These are phyloP conservation scores for Caranx ignobilis DNA, from an alignment of 2,113 vertebrate genomes.

Conservation along the genomic window DNA sequence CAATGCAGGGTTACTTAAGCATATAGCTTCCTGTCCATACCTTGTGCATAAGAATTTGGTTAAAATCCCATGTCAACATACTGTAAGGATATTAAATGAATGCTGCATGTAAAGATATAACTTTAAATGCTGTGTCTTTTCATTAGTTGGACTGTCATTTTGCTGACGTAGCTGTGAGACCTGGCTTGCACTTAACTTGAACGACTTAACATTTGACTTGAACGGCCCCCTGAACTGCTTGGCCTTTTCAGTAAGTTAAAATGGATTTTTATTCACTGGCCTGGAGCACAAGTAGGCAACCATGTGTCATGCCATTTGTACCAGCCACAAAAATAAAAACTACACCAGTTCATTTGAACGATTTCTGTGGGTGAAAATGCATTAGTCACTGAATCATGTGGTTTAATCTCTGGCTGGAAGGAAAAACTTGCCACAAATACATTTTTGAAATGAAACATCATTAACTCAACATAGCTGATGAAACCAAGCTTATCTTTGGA, in stretches of 20 bases:
- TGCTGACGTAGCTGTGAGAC: not conserved
- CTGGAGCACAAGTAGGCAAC: constrained; percentile 1
- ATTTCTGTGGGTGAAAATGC: constrained; percentile 35
- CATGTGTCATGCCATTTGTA: constrained; percentile 13
- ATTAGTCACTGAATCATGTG: constrained; percentile 36
- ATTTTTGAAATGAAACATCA: constrained; percentile 36
- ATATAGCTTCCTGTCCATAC: not conserved
- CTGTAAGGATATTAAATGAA: not conserved
- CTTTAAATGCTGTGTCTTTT: not conserved
- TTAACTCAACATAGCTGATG: constrained; percentile 33
- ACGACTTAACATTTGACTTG: not conserved
- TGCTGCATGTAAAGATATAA: not conserved
- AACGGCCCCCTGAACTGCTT: not conserved
- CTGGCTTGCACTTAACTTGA: not conserved
- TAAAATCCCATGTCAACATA: not conserved
- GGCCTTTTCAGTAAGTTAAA: not conserved
- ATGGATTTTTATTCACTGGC: not conserved
- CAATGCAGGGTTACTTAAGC: not conserved
- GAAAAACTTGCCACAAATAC: constrained; percentile 16
- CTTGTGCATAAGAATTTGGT: not conserved
- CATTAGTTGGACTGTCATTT: not conserved
- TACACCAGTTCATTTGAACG: not conserved
- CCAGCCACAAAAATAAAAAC: not conserved
- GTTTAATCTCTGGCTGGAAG: constrained; percentile 7
- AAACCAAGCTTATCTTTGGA: constrained; percentile 21